Evolutionary conservation across 2,888 invertebrate genomes (phyloP), one percentile per base, ranked within the genome.

Genomic region (Brenthis hecate): DNA sequence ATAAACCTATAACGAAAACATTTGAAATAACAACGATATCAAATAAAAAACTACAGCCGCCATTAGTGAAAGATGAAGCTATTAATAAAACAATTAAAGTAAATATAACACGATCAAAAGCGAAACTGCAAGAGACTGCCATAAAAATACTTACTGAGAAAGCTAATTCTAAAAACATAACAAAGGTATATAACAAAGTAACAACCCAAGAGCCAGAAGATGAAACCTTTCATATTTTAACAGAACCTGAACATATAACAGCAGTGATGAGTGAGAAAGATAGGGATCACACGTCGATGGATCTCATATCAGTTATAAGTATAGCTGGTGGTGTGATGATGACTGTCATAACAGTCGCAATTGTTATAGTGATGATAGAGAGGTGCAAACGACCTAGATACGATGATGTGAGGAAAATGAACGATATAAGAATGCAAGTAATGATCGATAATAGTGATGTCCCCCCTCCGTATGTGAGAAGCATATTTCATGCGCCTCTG

Each of bases 401-500:
- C 71, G 88, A 89, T 43, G 86, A 91, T 53, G 84, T 88, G 16
- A 85, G 89, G 72, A 92, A 92, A 76, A 82, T 90, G 43, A 89
- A 92, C 75, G 89, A 91, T 75, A 86, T 93, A 60, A 81, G 88
- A 73, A 93, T 92, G 89, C 89, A 92, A 80, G 89, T 88, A 6
- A 88, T 90, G 82, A 88, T 89, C 56, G 91, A 90, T 73, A 88
- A 87, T 60, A 86, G 87, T 73, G 88, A 92, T 72, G 75, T 85
- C 0, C 91, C 92, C 2, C 90, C 93, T n/a, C 93, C 93, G 1
- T 94, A 93, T 73, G 91, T 93, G 0, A 88, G 93, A 69, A 94
- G 93, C 75, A 94, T 94, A 63, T 94, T 94, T 70, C 94, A 94
- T 75, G 91, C 93, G 32, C 94, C 94, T 6, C 80, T 94, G 70